phyloP scores from a whole-genome alignment of 2,113 vertebrate genomes.

The Pipa parva region DNA sequence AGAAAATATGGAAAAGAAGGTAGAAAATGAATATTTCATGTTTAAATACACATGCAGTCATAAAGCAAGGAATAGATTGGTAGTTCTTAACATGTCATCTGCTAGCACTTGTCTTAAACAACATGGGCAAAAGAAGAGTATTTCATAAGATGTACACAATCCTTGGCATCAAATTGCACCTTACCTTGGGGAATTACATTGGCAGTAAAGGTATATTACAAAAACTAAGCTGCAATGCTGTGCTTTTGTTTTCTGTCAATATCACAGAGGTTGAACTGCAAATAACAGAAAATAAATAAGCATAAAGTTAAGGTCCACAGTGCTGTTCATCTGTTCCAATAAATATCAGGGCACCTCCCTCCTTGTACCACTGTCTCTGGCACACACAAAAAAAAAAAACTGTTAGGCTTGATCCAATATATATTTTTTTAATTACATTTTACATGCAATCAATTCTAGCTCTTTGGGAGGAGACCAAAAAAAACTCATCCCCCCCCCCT shows the following conservation, averaged over 20 bases:
- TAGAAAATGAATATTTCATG: constrained; percentile 3
- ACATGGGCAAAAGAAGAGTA: neutral
- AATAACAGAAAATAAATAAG: neutral
- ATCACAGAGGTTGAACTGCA: too few species aligned
- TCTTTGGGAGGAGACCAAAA: constrained; percentile 28
- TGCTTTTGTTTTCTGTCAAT: too few species aligned
- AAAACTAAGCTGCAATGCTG: constrained; percentile 1
- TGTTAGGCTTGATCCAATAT: constrained; percentile 16
- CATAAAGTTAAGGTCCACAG: constrained; percentile 42
- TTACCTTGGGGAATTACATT: neutral
- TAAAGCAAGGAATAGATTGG: neutral
- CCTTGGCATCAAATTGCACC: constrained; percentile 8
- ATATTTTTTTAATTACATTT: constrained; percentile 45
- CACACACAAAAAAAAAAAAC: too few species aligned
- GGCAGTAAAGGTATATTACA: neutral
- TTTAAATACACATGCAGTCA: constrained; percentile 18
- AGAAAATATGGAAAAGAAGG: constrained; percentile 28
- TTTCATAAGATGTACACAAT: neutral
- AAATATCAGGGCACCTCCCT: constrained; percentile 51
- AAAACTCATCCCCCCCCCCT: constrained; percentile 26
- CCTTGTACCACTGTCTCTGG: constrained; percentile 48
- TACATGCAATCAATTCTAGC: neutral
- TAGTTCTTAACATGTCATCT: constrained; percentile 16
- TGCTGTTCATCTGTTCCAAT: constrained; percentile 27
- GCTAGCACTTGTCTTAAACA: neutral